phyloP scores from a whole-genome alignment of 2,888 invertebrate genomes.

The Drosophila neonasuta region DNA sequence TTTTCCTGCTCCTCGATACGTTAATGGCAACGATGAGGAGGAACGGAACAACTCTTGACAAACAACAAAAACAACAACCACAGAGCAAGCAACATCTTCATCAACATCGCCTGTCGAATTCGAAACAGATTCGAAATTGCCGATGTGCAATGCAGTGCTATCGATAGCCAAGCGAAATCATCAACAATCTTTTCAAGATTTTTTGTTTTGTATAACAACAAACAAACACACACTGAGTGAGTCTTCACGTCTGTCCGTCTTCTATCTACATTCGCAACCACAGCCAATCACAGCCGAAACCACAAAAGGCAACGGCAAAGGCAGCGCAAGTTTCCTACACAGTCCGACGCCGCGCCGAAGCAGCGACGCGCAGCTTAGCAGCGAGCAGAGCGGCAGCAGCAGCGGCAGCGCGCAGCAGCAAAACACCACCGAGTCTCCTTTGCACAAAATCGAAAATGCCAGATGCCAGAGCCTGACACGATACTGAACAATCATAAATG shows the following conservation, averaged over 20 bases:
- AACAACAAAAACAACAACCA: slow-evolving; percentile 17
- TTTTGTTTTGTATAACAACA: slow-evolving; percentile 25
- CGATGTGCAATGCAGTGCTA: slow-evolving; percentile 27
- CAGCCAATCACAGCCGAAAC: slow-evolving; percentile 24
- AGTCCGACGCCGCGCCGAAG: slow-evolving; percentile 59
- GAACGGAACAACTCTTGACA: slow-evolving; percentile 68
- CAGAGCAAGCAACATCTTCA: neutral
- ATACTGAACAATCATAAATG: slow-evolving; percentile 39
- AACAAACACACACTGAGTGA: slow-evolving; percentile 58
- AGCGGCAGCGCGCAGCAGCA: slow-evolving; percentile 1
- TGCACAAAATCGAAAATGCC: slow-evolving; percentile 54
- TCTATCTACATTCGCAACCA: slow-evolving; percentile 18
- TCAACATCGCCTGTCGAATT: slow-evolving; percentile 16
- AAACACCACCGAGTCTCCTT: slow-evolving; percentile 72
- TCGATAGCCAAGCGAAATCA: slow-evolving; percentile 24
- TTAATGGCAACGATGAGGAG: slow-evolving; percentile 75
- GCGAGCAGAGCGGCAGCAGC: slow-evolving; percentile 65
- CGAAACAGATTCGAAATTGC: slow-evolving; percentile 17
- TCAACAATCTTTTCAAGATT: slow-evolving; percentile 32
- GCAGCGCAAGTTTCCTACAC: slow-evolving; percentile 55
- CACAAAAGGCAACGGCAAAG: slow-evolving; percentile 46
- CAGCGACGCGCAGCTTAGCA: slow-evolving; percentile 56
- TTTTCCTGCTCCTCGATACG: slow-evolving; percentile 77
- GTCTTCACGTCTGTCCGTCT: slow-evolving; percentile 76
- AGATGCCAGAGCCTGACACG: slow-evolving; percentile 60